These are phyloP conservation scores for Hetaerina americana DNA, from an alignment of 1,140 invertebrate genomes.

Conservation along the genomic window DNA sequence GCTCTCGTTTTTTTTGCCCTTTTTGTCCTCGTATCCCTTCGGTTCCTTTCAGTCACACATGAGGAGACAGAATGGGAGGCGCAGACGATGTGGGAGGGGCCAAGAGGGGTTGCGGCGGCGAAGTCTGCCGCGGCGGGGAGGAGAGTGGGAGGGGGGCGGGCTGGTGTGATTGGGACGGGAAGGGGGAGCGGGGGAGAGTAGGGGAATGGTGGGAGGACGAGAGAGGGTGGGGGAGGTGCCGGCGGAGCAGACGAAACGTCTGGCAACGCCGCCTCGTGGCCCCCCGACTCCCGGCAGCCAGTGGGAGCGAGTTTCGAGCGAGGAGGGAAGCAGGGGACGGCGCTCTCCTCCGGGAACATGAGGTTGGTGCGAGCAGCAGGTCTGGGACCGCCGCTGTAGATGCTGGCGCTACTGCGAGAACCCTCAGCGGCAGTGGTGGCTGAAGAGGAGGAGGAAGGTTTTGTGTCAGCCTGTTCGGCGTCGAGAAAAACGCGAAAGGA, in stretches of 20 bases:
- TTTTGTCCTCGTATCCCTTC: background rate
- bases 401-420: constrained; percentile 14
- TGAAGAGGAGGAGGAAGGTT: constrained; percentile 8
- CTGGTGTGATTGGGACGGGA: background rate
- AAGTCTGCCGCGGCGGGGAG: constrained; percentile 5
- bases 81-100: background rate
- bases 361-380: constrained; percentile 31
- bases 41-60: background rate
- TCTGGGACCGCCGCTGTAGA: constrained; percentile 27
- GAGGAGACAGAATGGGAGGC: constrained; percentile 10
- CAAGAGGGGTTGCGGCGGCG: background rate
- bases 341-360: constrained; percentile 28
- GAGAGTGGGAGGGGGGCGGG: constrained; percentile 9
- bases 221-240: background rate
- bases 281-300: constrained; percentile 29
- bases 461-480: constrained; percentile 13
- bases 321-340: constrained; percentile 21
- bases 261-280: constrained; percentile 27
- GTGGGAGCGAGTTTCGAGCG: constrained; percentile 27
- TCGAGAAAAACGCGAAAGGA: background rate
- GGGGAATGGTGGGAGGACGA: constrained; percentile 1
- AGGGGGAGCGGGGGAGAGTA: constrained; percentile 8
- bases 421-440: no score
- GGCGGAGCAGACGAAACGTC: constrained; percentile 21
- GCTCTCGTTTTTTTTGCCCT: background rate